Percentiles rank a stretch among this genome's conserved stretches.
Evolutionary conservation across 2,797 vertebrate genomes (phyloP).

Genomic region (Momotus momota): DNA sequence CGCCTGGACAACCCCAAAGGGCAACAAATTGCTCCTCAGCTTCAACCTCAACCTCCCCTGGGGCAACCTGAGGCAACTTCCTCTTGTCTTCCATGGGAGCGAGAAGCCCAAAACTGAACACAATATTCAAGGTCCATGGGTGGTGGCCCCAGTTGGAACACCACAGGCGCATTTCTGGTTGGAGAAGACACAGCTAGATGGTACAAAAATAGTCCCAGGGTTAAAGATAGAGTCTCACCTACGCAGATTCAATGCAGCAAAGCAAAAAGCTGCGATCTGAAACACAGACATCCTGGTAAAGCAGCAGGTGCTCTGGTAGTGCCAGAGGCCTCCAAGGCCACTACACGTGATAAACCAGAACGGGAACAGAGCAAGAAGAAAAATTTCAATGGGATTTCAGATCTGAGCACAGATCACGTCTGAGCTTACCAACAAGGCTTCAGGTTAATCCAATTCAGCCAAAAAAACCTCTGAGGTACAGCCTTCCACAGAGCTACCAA

Average conservation of each 20-base stretch:
- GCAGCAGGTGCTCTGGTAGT: neutral
- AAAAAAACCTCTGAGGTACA: neutral
- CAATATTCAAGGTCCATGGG: no score
- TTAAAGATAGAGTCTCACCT: neutral
- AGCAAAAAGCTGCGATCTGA: neutral
- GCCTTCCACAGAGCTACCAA: neutral
- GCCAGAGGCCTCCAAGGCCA: neutral
- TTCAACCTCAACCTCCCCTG: no score
- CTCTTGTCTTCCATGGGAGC: neutral
- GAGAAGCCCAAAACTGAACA: neutral
- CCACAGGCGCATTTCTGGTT: neutral
- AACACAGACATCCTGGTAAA: neutral
- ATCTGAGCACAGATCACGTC: neutral
- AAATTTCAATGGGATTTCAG: neutral
- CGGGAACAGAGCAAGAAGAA: neutral
- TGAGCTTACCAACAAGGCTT: neutral
- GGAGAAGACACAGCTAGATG: neutral
- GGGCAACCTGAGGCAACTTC: no score
- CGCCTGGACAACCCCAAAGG: no score
- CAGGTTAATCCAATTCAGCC: neutral
- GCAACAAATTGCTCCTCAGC: no score
- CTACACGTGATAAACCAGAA: rapidly evolving
- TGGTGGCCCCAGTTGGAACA: neutral
- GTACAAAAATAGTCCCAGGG: neutral
- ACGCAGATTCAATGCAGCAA: neutral